Conservation (phyloP, 2,888 invertebrate genomes). For the Cataglyphis livida region DNA sequence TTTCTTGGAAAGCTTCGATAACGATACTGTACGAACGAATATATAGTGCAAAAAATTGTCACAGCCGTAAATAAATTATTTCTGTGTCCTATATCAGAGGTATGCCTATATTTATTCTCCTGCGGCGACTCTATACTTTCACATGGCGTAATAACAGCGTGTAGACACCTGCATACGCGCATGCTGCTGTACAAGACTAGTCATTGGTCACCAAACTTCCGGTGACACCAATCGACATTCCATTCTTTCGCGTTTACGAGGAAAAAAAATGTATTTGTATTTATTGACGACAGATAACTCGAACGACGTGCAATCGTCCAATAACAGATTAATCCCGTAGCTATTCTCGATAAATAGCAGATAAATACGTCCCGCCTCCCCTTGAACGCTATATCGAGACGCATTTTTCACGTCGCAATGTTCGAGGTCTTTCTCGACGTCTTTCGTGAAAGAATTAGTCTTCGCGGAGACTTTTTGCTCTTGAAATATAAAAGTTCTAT, state of each 20-base stretch:
- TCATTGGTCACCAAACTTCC: constrained; percentile 71
- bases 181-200: constrained; percentile 53
- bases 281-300: constrained; percentile 74
- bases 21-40: constrained; percentile 19
- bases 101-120: constrained; percentile 53
- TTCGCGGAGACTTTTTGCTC: background rate
- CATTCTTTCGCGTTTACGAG: constrained; percentile 72
- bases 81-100: background rate
- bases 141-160: constrained; percentile 44
- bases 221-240: constrained; percentile 72
- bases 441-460: background rate
- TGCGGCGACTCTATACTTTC: constrained; percentile 60
- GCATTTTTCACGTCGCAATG: constrained; percentile 48
- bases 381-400: constrained; percentile 55
- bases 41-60: constrained; percentile 15
- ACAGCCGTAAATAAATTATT: constrained; percentile 32
- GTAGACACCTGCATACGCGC: constrained; percentile 40
- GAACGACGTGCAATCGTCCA: constrained; percentile 73
- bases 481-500: constrained; percentile 1
- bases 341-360: constrained; percentile 76
- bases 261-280: constrained; percentile 71
- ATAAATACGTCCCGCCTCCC: constrained; percentile 29
- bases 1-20: constrained; percentile 38
- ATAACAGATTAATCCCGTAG: constrained; percentile 79
- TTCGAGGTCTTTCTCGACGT: constrained; percentile 19